Conservation (phyloP, 2,113 vertebrate species). For the Ctenodactylus gundi region DNA sequence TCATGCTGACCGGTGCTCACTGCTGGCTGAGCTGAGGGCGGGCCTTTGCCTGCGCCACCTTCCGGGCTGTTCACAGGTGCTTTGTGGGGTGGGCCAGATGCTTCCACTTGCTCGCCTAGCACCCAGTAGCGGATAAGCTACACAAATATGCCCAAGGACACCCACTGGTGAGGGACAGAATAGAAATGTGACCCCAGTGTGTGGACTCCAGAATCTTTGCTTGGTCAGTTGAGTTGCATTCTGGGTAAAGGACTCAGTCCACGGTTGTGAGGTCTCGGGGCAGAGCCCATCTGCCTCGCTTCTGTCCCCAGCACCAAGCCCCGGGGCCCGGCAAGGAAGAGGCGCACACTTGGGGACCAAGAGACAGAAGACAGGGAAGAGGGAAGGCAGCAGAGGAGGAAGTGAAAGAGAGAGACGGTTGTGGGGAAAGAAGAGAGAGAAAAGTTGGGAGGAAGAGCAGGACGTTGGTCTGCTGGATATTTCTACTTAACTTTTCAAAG, state of each 20-base stretch:
- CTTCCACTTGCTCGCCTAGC: neutral
- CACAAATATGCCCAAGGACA: neutral
- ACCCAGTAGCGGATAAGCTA: neutral
- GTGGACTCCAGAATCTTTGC: neutral
- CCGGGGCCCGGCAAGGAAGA: neutral
- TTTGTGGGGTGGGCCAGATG: neutral
- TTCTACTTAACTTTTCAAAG: neutral
- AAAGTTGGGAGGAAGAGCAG: neutral
- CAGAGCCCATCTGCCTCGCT: fast-evolving
- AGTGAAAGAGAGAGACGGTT: too few species aligned
- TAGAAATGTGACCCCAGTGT: too few species aligned
- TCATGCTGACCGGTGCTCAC: neutral
- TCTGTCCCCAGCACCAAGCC: neutral
- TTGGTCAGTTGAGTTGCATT: too few species aligned
- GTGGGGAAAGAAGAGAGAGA: too few species aligned
- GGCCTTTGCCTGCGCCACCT: neutral
- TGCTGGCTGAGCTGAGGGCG: neutral
- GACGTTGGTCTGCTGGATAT: neutral
- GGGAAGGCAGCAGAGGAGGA: fast-evolving
- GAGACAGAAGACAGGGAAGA: neutral
- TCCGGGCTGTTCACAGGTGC: fast-evolving
- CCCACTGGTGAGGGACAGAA: neutral
- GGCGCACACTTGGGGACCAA: neutral
- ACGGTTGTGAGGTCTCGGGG: neutral
- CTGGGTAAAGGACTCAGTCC: neutral